Conservation (phyloP, 2,888 invertebrate species). For the Dolichopus griseipennis region DNA sequence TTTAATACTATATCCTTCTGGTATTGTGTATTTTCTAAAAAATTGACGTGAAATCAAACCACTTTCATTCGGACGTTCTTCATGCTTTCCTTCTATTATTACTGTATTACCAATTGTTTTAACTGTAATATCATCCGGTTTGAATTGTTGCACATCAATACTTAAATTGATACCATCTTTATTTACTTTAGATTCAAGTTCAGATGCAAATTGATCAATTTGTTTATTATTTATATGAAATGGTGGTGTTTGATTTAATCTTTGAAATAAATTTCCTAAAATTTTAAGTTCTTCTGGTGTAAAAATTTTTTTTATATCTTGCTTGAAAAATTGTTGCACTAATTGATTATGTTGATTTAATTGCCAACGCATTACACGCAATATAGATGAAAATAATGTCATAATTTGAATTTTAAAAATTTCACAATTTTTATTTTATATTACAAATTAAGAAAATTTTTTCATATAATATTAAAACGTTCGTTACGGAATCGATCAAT, state of each 20-base stretch:
- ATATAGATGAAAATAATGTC: slow-evolving; percentile 32
- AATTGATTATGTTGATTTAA: slow-evolving; percentile 31
- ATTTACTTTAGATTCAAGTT: slow-evolving; percentile 45
- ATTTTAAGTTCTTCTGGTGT: slow-evolving; percentile 35
- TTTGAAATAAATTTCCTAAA: slow-evolving; percentile 28
- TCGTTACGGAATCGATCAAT: too few relatives aligned
- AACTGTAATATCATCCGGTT: slow-evolving; percentile 69
- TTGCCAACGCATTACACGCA: slow-evolving; percentile 16
- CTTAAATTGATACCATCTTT: slow-evolving; percentile 62
- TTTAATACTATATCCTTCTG: slow-evolving; percentile 64
- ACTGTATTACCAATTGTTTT: slow-evolving; percentile 66
- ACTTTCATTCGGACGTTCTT: slow-evolving; percentile 62
- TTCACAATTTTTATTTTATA: neutral
- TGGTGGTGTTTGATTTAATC: slow-evolving; percentile 15
- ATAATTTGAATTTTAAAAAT: slow-evolving; percentile 23
- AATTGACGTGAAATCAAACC: slow-evolving; percentile 63
- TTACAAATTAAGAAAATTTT: too few relatives aligned
- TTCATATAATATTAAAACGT: too few relatives aligned
- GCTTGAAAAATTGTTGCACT: slow-evolving; percentile 27
- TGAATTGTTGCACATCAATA: slow-evolving; percentile 68
- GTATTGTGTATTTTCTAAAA: slow-evolving; percentile 54
- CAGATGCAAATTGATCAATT: slow-evolving; percentile 41
- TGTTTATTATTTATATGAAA: slow-evolving; percentile 13
- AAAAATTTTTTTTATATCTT: slow-evolving; percentile 24
- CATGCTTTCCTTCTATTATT: slow-evolving; percentile 69